These are phyloP conservation scores for Agraylea sexmaculata DNA, from an alignment of 1,140 invertebrate species.

Conservation along the genomic window DNA sequence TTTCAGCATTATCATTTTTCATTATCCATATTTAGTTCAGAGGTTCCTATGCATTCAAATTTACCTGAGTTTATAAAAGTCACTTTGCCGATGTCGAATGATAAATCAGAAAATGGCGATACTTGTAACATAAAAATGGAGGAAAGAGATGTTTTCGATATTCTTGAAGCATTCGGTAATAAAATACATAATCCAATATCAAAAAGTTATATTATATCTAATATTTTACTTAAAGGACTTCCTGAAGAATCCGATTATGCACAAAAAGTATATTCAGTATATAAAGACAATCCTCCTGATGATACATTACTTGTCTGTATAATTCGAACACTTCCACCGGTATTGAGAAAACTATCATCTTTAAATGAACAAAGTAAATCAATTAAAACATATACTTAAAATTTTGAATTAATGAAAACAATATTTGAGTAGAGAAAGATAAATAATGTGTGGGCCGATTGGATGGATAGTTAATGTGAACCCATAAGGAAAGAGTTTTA, in stretches of 20 bases:
- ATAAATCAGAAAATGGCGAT: conserved; percentile 14
- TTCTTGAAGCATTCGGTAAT: conserved; percentile 39
- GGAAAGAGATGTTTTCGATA: conserved; percentile 34
- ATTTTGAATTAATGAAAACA: too few species aligned
- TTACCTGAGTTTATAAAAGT: conserved; percentile 19
- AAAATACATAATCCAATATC: not conserved
- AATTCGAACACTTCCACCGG: conserved; percentile 9
- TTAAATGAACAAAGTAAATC: too few species aligned
- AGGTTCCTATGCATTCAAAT: conserved; percentile 35
- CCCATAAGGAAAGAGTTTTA: too few species aligned
- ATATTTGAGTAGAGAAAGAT: too few species aligned
- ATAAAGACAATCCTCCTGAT: conserved; percentile 4
- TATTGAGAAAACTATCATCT: conserved; percentile 8
- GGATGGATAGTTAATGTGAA: too few species aligned
- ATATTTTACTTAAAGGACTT: conserved; percentile 14
- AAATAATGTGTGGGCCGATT: too few species aligned
- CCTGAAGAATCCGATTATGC: conserved; percentile 10
- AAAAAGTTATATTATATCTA: not conserved
- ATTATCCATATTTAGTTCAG: conserved; percentile 44
- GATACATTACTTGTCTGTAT: conserved; percentile 17
- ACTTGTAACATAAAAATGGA: conserved; percentile 25
- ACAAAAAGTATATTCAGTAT: conserved; percentile 8
- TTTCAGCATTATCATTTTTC: conserved; percentile 42
- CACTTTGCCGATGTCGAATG: conserved; percentile 1
- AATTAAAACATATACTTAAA: too few species aligned